These are phyloP conservation scores for Ectemnius lituratus DNA, from an alignment of 2,888 invertebrate species.

Conservation along the genomic window DNA sequence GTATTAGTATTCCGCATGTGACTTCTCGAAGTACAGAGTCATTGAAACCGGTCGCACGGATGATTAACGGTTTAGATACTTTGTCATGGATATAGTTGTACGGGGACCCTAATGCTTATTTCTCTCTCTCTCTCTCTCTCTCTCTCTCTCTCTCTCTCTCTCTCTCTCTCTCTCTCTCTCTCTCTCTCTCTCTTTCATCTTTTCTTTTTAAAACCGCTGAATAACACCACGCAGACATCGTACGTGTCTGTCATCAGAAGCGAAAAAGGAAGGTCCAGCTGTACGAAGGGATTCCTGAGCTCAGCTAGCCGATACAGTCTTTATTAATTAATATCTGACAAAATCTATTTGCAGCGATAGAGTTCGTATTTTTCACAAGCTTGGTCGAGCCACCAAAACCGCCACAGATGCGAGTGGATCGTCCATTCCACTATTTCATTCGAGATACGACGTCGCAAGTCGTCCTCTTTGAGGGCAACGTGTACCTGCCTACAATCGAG, in stretches of 20 bases:
- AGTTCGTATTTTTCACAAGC: background rate
- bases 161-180: too few species aligned
- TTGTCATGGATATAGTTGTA: too few species aligned
- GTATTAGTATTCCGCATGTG: background rate
- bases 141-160: too few species aligned
- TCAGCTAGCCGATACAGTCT: too few species aligned
- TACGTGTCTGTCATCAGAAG: background rate
- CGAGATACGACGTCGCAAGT: slow-evolving; percentile 2
- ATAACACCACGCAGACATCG: too few species aligned
- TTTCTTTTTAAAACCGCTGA: too few species aligned
- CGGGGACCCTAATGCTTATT: too few species aligned
- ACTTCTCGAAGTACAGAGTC: background rate
- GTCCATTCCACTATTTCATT: slow-evolving; percentile 34
- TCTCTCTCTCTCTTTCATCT: too few species aligned
- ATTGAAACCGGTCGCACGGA: background rate
- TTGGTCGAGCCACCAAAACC: background rate
- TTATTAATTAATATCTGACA: background rate
- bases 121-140: too few species aligned
- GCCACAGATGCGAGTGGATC: slow-evolving; percentile 22
- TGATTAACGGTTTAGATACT: too few species aligned
- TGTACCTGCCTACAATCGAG: slow-evolving; percentile 9
- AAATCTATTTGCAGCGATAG: slow-evolving; percentile 17
- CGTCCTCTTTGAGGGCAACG: slow-evolving; percentile 27
- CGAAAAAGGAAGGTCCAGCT: background rate
- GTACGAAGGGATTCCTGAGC: too few species aligned